Conservation (phyloP, 2,113 vertebrate genomes). For the Gobius niger region DNA sequence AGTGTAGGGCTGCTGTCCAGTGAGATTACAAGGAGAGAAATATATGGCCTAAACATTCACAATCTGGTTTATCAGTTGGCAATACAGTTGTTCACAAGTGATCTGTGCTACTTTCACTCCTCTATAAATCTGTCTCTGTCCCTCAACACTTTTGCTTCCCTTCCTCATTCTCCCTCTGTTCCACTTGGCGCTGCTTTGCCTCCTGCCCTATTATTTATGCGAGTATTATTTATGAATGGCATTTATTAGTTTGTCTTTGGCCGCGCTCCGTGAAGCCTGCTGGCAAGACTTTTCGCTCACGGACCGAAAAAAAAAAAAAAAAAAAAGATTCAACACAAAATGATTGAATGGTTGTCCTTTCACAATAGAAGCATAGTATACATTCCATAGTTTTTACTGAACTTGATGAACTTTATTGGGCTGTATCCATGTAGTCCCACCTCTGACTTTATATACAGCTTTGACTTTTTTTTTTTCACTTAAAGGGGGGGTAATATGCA, state of each 20-base stretch:
- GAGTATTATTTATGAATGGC: slow-evolving; percentile 52
- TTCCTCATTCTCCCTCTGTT: slow-evolving; percentile 30
- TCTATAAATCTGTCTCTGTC: slow-evolving; percentile 60
- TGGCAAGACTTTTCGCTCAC: slow-evolving; percentile 10
- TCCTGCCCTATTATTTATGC: slow-evolving; percentile 49
- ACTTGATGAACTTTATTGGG: not conserved
- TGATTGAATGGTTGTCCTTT: slow-evolving; percentile 21
- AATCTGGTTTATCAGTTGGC: slow-evolving; percentile 42
- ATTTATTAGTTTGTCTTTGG: slow-evolving; percentile 62
- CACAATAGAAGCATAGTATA: slow-evolving; percentile 11
- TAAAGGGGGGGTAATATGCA: too few relatives aligned
- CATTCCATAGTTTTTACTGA: slow-evolving; percentile 5
- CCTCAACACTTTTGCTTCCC: slow-evolving; percentile 20
- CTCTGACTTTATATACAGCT: not conserved
- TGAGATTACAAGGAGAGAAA: slow-evolving; percentile 48
- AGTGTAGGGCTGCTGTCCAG: slow-evolving; percentile 28
- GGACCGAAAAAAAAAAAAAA: slow-evolving; percentile 8
- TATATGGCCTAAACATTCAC: slow-evolving; percentile 31
- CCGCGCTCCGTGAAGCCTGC: slow-evolving; percentile 30
- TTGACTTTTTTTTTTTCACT: too few relatives aligned
- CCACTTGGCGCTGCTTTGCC: slow-evolving; percentile 40
- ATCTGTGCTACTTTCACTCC: slow-evolving; percentile 36
- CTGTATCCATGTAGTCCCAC: not conserved
- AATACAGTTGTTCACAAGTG: slow-evolving; percentile 33
- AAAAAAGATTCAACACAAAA: slow-evolving; percentile 33